A percentile compares a stretch with the other conserved stretches of the same genome.
Evolutionary conservation across 2,113 vertebrate genomes (phyloP).

Genomic region (Lasiurus cinereus): DNA sequence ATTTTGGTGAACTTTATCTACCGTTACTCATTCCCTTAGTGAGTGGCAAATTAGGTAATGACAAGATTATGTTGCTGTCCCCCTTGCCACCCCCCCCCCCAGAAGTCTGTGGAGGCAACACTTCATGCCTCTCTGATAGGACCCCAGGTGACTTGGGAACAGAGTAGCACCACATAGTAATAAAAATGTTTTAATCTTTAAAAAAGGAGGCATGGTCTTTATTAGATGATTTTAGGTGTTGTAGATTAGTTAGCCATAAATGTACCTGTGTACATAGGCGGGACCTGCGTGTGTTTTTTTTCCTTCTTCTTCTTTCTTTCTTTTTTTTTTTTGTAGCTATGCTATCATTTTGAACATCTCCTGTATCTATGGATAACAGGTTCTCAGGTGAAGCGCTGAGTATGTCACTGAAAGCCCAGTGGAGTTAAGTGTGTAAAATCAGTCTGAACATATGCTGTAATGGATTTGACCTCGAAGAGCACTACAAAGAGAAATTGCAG

Average conservation of each 20-base stretch:
- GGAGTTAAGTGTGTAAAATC: slow-evolving; percentile 88
- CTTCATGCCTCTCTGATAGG: not conserved
- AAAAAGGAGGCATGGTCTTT: slow-evolving; percentile 24
- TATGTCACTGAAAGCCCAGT: slow-evolving; percentile 80
- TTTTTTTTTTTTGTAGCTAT: not conserved
- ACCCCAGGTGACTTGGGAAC: slow-evolving; percentile 54
- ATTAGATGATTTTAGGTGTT: slow-evolving; percentile 59
- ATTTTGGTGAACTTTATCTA: slow-evolving; percentile 73
- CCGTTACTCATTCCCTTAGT: slow-evolving; percentile 48
- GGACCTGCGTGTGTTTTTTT: slow-evolving; percentile 72
- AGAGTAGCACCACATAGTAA: not conserved
- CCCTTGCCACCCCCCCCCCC: not conserved
- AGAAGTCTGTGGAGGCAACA: slow-evolving; percentile 9
- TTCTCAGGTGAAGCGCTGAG: slow-evolving; percentile 84
- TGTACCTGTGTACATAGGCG: not conserved
- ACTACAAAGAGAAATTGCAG: slow-evolving; percentile 88
- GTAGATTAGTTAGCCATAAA: not conserved
- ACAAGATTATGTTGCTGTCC: slow-evolving; percentile 33
- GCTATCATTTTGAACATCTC: slow-evolving; percentile 81
- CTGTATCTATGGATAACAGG: slow-evolving; percentile 83
- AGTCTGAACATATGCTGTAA: slow-evolving; percentile 86
- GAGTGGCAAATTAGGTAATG: slow-evolving; percentile 33
- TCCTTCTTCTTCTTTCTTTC: not conserved
- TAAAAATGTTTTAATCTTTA: slow-evolving; percentile 52
- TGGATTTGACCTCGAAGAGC: slow-evolving; percentile 89